Evolutionary conservation across 2,888 invertebrate genomes (phyloP), one percentile per base, ranked within the genome.

Genomic region (Prosapia bicincta): DNA sequence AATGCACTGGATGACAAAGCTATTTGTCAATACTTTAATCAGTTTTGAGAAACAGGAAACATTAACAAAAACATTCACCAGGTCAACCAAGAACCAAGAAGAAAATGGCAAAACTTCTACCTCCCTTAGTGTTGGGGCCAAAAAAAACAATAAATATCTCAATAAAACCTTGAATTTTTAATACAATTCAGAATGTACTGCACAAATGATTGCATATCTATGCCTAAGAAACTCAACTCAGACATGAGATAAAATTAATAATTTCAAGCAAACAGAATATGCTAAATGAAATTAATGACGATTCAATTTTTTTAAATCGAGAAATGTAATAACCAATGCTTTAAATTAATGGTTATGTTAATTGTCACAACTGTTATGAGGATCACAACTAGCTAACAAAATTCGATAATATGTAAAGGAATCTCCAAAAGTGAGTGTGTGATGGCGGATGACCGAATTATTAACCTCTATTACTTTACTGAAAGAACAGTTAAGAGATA

Each of bases 151-250:
- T 30, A 5, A 71, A 71, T 30, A 70, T 7, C 26, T 30, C 70
- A 6, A 30, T 30, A 20, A 28, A 30, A 13, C 32, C 70, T 70
- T 70, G 24, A 70, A 32, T 25, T 38, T 25, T 20, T 38, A 32
- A 71, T 15, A 71, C 71, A 43, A 71, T 71, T 71, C 71, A 71
- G 38, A 38, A 71, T 25, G 15, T 38, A n/a, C 54, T 71, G 71
- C 71, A 71, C 38, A 71, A 43, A 43, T 38, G 71, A 43, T 71
- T 71, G 38, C 71, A 25, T 71, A 32, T 38, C 54, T 43, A 71
- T 38, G 38, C 71, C 54, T 71, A 71, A n/a, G 20, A 71, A 71
- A 71, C 38, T 71, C 71, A 71, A 26, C 71, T 71, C 65, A 54
- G 65, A 71, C 65, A 65, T 9, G 43, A 71, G 65, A 71, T 43